phyloP scores from a whole-genome alignment of 2,113 vertebrate genomes.

The Taxidea taxus region DNA sequence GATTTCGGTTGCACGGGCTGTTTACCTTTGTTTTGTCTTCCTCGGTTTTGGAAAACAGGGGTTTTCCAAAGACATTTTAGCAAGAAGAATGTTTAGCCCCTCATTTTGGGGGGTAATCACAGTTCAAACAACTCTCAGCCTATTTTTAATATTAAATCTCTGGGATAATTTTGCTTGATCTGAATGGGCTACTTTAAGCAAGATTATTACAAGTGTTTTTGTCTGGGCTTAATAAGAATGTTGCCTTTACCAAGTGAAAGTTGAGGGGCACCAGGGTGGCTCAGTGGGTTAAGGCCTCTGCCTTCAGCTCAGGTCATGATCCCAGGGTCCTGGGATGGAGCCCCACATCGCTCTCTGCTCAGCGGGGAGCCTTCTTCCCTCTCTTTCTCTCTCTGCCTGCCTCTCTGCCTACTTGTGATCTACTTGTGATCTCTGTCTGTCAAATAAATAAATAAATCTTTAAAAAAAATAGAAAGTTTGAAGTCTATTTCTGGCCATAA shows the following conservation, averaged over 20 bases:
- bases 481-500: constrained; percentile 20
- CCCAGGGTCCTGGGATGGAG: too few relatives aligned
- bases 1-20: neutral
- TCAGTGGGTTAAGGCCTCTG: too few relatives aligned
- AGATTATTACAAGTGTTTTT: neutral
- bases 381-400: too few relatives aligned
- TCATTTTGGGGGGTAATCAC: neutral
- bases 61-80: neutral
- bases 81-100: neutral
- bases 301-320: too few relatives aligned
- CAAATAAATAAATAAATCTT: too few relatives aligned
- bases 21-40: neutral
- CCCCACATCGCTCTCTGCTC: too few relatives aligned
- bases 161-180: neutral
- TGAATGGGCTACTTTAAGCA: neutral
- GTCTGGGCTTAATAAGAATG: neutral
- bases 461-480: too few relatives aligned
- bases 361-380: too few relatives aligned
- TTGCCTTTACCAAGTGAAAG: neutral
- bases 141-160: neutral
- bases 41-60: too few relatives aligned
- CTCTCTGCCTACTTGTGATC: too few relatives aligned
- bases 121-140: neutral
- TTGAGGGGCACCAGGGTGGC: too few relatives aligned
- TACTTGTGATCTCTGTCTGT: too few relatives aligned